These are phyloP conservation scores for Ctenopoma kingsleyae DNA, from an alignment of 2,797 vertebrate genomes.

Conservation along the genomic window DNA sequence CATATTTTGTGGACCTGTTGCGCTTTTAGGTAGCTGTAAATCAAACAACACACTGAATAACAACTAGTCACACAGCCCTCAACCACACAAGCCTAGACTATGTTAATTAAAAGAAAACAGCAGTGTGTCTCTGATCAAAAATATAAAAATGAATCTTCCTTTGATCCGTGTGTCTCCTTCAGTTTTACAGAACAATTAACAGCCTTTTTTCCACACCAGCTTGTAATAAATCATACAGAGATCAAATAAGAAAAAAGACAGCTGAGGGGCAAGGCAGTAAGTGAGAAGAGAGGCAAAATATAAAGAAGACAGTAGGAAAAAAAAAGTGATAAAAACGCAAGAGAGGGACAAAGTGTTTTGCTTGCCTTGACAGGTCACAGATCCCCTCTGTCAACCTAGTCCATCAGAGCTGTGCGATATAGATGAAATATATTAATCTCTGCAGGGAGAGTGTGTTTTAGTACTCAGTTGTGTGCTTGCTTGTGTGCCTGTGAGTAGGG, in stretches of 20 bases:
- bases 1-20: slow-evolving; percentile 5
- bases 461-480: slow-evolving; percentile 18
- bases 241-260: slow-evolving; percentile 50
- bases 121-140: slow-evolving; percentile 51
- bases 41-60: slow-evolving; percentile 5
- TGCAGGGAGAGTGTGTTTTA: slow-evolving; percentile 36
- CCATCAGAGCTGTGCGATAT: slow-evolving; percentile 59
- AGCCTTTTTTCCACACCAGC: slow-evolving; percentile 36
- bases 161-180: slow-evolving; percentile 50
- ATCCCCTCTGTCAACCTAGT: slow-evolving; percentile 60
- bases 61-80: slow-evolving; percentile 5
- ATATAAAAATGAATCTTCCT: slow-evolving; percentile 45
- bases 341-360: slow-evolving; percentile 36
- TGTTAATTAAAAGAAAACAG: slow-evolving; percentile 49
- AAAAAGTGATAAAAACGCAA: slow-evolving; percentile 41
- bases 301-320: slow-evolving; percentile 22
- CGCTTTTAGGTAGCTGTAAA: slow-evolving; percentile 21
- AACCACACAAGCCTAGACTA: slow-evolving; percentile 16
- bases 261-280: slow-evolving; percentile 1
- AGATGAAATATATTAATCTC: slow-evolving; percentile 71
- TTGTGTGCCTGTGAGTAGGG: slow-evolving; percentile 11
- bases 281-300: neutral
- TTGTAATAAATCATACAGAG: slow-evolving; percentile 52
- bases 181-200: slow-evolving; percentile 63
- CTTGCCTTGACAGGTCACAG: slow-evolving; percentile 46